Evolutionary conservation across 2,113 vertebrate genomes (phyloP), one percentile per base, ranked within the genome.

Genomic region (Tragelaphus scriptus): DNA sequence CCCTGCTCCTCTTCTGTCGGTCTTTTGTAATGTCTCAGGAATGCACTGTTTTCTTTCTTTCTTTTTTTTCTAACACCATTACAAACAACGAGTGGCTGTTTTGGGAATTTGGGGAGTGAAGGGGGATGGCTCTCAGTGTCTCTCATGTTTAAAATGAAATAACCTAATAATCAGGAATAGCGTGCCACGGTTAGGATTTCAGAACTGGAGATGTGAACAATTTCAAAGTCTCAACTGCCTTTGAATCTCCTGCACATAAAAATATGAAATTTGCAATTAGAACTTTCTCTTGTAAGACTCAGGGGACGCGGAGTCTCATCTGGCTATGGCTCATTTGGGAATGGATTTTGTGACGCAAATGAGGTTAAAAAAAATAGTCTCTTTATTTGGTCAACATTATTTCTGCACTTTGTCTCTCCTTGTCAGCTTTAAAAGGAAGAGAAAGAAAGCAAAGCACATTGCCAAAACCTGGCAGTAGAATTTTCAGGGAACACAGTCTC

Each of bases 11-110:
- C n/a, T 40, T 91, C 49, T 68, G 44, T 25, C 32, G 59, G 16
- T 85, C 65, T 91, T 97, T 68, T 36, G 59, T 97, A 97, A 97
- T 94, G 51, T 91, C 87, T 96, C 81, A 97, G 94, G 94, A 98
- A 98, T 94, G 96, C 44, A n/a, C 82, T 98, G 86, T 88, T 97
- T 82, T 91, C 82, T 95, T 97, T 25, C n/a, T 59, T 28, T 23
- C 25, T 13, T 30, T 21, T 23, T 26, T 26, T 53, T 3, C 10
- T 36, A 96, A 26, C 51, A 91, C 44, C 71, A 65, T 89, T 93
- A 56, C 91, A 92, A 94, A 97, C 65, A 91, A 95, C 77, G 53
- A 85, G 36, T 96, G 59, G 32, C 63, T 82, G 75, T 95, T 92
- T 96, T 80, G 88, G 61, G 77, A 89, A 91, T 94, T 77, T 95